phyloP scores from a whole-genome alignment of 2,797 vertebrate genomes.

The Myripristis murdjan region DNA sequence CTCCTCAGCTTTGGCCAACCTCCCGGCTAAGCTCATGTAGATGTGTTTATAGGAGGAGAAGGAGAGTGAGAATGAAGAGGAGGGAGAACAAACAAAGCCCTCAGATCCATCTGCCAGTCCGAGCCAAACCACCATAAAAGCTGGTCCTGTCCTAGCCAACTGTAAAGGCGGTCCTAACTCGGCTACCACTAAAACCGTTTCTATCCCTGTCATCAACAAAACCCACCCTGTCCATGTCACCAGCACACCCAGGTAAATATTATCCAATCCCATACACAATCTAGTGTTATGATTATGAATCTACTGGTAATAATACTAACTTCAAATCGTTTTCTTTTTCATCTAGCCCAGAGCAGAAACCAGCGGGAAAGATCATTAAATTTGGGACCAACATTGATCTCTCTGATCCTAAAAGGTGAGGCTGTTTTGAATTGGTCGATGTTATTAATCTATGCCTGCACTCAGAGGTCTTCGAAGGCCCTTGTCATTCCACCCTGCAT shows the following conservation, averaged over 20 bases:
- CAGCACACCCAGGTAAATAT: conserved; percentile 43
- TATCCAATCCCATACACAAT: not conserved
- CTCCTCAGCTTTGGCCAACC: conserved; percentile 33
- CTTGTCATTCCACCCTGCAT: not conserved
- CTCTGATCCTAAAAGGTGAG: conserved; percentile 93
- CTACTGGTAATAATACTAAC: conserved; percentile 14
- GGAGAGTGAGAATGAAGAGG: conserved; percentile 92
- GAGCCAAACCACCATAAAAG: conserved; percentile 46
- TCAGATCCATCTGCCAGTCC: conserved; percentile 71
- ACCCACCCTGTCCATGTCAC: conserved; percentile 12
- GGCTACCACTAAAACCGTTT: conserved; percentile 33
- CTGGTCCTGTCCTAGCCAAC: conserved; percentile 33
- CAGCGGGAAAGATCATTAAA: conserved; percentile 90
- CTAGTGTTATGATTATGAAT: not conserved
- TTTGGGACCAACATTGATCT: conserved; percentile 97
- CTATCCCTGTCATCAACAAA: conserved; percentile 44
- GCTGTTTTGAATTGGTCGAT: not conserved
- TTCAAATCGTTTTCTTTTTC: conserved; percentile 17
- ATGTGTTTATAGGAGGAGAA: conserved; percentile 91
- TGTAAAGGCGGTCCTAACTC: conserved; percentile 51
- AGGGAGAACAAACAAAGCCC: conserved; percentile 80
- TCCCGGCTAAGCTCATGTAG: conserved; percentile 65
- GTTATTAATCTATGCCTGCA: not conserved
- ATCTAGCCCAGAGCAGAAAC: conserved; percentile 89
- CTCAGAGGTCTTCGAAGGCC: not conserved